Conservation (phyloP, 2,113 vertebrate genomes). For the Microtus ochrogaster region DNA sequence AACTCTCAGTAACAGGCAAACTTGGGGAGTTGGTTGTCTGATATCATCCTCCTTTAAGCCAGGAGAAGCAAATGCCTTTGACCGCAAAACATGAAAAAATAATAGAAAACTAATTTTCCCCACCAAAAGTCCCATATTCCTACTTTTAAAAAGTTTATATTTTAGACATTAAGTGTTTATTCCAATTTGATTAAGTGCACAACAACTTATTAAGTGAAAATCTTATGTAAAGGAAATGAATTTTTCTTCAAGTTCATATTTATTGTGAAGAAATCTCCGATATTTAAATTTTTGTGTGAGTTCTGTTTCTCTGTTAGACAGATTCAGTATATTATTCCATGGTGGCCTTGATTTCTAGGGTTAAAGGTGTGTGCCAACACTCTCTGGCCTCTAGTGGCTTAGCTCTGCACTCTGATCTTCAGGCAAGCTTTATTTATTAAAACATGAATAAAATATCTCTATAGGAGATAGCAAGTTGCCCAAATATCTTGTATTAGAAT, state of each 20-base stretch:
- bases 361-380: too few species aligned
- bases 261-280: neutral
- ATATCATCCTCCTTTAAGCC: neutral
- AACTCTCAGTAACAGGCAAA: neutral
- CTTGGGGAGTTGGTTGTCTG: neutral
- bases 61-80: neutral
- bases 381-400: too few species aligned
- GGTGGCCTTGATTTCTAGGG: too few species aligned
- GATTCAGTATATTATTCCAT: too few species aligned
- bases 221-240: neutral
- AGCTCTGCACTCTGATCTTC: too few species aligned
- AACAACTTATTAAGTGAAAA: constrained; percentile 7
- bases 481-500: neutral
- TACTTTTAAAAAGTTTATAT: neutral
- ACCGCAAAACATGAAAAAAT: neutral
- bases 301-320: too few species aligned
- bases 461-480: neutral
- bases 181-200: neutral
- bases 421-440: too few species aligned
- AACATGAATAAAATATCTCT: too few species aligned
- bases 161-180: neutral
- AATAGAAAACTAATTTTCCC: neutral
- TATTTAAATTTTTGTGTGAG: neutral
- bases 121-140: neutral
- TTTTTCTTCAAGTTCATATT: neutral